Evolutionary conservation across 2,888 invertebrate genomes (phyloP).

Genomic region (Himalopsyche tibetana): DNA sequence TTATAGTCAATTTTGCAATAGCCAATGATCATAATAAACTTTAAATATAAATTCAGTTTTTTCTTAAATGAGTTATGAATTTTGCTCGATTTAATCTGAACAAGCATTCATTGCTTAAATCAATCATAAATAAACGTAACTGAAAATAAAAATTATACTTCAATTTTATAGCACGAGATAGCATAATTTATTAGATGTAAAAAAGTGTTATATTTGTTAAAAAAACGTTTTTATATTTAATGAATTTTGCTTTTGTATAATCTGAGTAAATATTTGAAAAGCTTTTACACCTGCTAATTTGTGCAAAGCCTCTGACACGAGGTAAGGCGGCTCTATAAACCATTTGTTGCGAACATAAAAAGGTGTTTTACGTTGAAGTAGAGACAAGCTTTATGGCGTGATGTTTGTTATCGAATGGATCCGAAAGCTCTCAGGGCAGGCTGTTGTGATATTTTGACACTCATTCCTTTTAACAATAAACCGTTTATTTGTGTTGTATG

Average conservation of each 20-base stretch:
- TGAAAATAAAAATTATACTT: too few relatives aligned
- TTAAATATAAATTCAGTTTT: too few relatives aligned
- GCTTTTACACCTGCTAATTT: constrained; percentile 24
- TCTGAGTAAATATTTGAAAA: constrained; percentile 16
- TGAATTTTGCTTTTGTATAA: neutral
- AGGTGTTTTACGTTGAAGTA: constrained; percentile 16
- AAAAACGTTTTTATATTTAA: too few relatives aligned
- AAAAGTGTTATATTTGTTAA: too few relatives aligned
- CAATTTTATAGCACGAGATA: too few relatives aligned
- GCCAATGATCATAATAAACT: too few relatives aligned
- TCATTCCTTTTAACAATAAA: constrained; percentile 26
- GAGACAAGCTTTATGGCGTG: neutral
- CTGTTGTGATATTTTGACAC: constrained; percentile 30
- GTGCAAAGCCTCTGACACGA: neutral
- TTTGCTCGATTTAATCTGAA: too few relatives aligned
- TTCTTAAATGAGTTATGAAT: too few relatives aligned
- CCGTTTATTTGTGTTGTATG: neutral
- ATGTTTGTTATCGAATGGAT: constrained; percentile 22
- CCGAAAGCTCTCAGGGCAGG: constrained; percentile 1
- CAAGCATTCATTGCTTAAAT: too few relatives aligned
- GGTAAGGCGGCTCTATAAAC: constrained; percentile 14
- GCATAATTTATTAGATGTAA: too few relatives aligned
- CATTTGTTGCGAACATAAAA: constrained; percentile 14
- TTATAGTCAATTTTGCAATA: too few relatives aligned
- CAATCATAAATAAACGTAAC: too few relatives aligned